These are phyloP conservation scores for Elymnias hypermnestra DNA, from an alignment of 1,140 invertebrate species.

Conservation along the genomic window DNA sequence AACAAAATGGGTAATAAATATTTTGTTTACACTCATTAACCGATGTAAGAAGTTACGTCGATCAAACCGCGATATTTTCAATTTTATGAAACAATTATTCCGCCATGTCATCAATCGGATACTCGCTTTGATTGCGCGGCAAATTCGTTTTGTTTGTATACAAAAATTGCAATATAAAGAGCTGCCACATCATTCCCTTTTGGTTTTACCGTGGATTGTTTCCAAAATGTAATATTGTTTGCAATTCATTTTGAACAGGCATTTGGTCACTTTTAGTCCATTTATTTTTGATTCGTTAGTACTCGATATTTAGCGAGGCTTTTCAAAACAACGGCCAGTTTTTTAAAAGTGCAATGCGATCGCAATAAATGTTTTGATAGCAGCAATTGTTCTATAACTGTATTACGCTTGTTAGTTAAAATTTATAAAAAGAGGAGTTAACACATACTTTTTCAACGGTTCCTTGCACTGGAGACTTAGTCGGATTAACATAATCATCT, in stretches of 20 bases:
- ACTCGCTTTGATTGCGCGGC: constrained; percentile 74
- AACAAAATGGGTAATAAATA: too few relatives aligned
- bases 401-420: too few relatives aligned
- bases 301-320: constrained; percentile 43
- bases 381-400: too few relatives aligned
- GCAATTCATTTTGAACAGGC: constrained; percentile 70
- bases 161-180: constrained; percentile 77
- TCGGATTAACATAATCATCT: too few relatives aligned
- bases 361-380: constrained; percentile 60
- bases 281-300: constrained; percentile 56
- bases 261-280: constrained; percentile 65
- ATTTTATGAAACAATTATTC: constrained; percentile 76
- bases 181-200: constrained; percentile 75
- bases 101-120: constrained; percentile 75
- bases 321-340: constrained; percentile 12
- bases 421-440: too few relatives aligned
- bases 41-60: constrained; percentile 60
- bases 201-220: constrained; percentile 74
- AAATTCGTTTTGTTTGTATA: constrained; percentile 76
- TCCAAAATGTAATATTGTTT: constrained; percentile 74
- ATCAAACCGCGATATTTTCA: constrained; percentile 69
- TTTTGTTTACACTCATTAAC: too few relatives aligned
- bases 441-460: too few relatives aligned
- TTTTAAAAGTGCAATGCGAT: constrained; percentile 14
- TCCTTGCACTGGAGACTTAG: too few relatives aligned